Evolutionary conservation across 2,888 invertebrate species (phyloP).

Genomic region (Rambutsinella grinnellia): DNA sequence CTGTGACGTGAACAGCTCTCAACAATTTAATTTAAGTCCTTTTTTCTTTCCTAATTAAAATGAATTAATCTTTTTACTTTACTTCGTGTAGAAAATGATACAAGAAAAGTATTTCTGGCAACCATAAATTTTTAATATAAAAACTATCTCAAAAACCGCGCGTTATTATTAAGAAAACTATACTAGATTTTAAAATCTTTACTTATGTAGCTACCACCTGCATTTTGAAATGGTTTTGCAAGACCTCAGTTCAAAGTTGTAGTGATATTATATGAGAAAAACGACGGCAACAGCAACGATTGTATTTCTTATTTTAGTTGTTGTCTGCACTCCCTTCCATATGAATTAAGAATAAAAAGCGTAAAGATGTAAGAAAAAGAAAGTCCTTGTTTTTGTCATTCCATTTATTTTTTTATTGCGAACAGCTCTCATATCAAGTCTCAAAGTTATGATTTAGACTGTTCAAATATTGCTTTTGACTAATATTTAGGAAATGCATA

Average conservation of each 20-base stretch:
- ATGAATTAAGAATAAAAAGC: constrained; percentile 43
- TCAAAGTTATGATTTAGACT: no score
- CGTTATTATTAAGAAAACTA: constrained; percentile 22
- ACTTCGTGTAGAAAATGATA: no score
- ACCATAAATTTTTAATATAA: constrained; percentile 53
- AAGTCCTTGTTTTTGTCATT: no score
- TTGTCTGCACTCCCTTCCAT: constrained; percentile 37
- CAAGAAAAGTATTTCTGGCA: constrained; percentile 44
- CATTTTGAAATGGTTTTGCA: constrained; percentile 52
- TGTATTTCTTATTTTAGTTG: constrained; percentile 34
- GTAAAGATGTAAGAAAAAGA: constrained; percentile 37
- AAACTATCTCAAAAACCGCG: constrained; percentile 42
- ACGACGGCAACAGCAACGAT: constrained; percentile 28
- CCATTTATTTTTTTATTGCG: no score
- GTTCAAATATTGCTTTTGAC: no score
- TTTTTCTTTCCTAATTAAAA: no score
- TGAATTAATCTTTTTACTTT: no score
- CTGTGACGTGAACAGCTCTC: no score
- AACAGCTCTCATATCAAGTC: no score
- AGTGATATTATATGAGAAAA: constrained; percentile 47
- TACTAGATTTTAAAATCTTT: constrained; percentile 33
- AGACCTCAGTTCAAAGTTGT: constrained; percentile 54
- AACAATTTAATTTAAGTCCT: no score
- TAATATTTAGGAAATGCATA: no score
- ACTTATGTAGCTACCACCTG: constrained; percentile 47